Evolutionary conservation across 35 echinoderm and acorn worm species (phyloP).

Genomic region (Lytechinus variegatus): DNA sequence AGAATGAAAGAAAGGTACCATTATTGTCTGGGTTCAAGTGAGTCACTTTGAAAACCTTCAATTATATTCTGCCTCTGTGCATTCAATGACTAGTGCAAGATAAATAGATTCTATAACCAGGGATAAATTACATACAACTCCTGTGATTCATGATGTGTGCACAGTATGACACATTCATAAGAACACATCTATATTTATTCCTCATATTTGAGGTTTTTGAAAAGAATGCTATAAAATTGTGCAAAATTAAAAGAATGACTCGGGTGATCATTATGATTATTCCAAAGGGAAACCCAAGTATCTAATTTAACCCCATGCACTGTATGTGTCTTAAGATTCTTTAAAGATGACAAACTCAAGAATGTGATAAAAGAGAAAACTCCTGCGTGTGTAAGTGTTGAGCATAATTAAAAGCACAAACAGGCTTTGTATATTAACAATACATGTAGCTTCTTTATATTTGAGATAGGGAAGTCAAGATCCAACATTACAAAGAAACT

Average conservation of each 20-base stretch:
- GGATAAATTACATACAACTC: background rate
- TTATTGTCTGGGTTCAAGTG: background rate
- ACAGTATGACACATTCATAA: background rate
- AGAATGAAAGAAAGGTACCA: too few species aligned
- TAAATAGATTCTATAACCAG: background rate
- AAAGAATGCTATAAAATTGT: too few species aligned
- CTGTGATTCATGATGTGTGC: background rate
- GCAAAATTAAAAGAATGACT: too few species aligned
- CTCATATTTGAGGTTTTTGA: too few species aligned
- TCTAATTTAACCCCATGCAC: background rate
- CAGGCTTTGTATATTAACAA: background rate
- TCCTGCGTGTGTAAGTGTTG: background rate
- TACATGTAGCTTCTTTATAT: background rate
- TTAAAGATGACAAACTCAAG: background rate
- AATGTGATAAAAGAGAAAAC: background rate
- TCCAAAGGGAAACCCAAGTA: background rate
- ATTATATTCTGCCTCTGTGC: background rate
- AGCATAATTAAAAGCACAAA: background rate
- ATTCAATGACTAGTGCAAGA: background rate
- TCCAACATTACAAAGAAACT: background rate
- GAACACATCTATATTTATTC: too few species aligned
- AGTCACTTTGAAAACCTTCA: background rate
- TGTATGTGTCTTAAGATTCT: background rate
- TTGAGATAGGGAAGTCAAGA: background rate
- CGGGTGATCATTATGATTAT: background rate